A percentile compares a stretch with the other conserved stretches of the same genome.
Conservation (phyloP, 2,113 vertebrate genomes). For the Seriola aureovittata region DNA sequence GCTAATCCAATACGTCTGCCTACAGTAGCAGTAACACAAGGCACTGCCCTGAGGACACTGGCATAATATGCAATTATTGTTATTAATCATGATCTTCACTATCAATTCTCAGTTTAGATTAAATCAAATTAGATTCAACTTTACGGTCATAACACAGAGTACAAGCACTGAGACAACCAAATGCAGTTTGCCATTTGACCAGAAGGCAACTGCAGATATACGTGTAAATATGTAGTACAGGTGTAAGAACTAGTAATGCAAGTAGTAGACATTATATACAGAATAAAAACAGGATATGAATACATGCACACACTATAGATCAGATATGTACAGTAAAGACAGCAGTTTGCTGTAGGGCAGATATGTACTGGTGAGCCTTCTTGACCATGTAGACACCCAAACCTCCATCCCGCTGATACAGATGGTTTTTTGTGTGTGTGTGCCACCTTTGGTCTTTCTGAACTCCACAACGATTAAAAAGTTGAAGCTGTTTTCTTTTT, state of each 20-base stretch:
- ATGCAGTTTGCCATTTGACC: neutral
- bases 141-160: neutral
- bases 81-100: constrained; percentile 3
- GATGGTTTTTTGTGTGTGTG: neutral
- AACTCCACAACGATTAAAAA: no score
- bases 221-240: no score
- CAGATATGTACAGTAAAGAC: no score
- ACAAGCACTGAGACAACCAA: neutral
- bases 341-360: neutral
- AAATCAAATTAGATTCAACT: neutral
- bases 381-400: neutral
- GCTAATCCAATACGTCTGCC: constrained; percentile 13
- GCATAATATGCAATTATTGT: neutral
- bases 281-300: neutral
- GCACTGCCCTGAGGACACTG: neutral
- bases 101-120: neutral
- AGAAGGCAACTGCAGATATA: no score
- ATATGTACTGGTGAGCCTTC: neutral
- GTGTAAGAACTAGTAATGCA: no score
- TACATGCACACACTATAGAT: neutral
- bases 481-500: neutral
- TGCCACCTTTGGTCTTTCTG: neutral
- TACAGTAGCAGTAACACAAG: neutral
- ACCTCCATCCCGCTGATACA: neutral
- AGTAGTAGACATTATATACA: no score